phyloP scores from a whole-genome alignment of 2,113 vertebrate genomes.

The Grallaria varia region DNA sequence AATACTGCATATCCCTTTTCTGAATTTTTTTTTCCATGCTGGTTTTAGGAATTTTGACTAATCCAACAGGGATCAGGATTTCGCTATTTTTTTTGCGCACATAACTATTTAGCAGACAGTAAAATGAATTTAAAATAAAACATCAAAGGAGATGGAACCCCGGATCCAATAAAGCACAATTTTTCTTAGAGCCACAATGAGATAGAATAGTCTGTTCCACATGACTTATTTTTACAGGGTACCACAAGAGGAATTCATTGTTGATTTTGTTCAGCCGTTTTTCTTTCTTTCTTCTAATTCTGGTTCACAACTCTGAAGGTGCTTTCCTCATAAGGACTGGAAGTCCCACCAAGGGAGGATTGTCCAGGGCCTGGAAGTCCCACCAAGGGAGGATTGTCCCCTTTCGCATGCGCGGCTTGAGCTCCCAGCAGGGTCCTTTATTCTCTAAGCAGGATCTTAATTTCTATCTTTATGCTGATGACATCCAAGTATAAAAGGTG shows the following conservation, averaged over 20 bases:
- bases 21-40: background rate
- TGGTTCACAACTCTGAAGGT: background rate
- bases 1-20: background rate
- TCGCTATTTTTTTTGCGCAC: background rate
- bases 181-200: background rate
- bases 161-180: background rate
- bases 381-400: background rate
- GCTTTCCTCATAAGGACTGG: background rate
- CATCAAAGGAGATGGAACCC: background rate
- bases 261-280: background rate
- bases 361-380: background rate
- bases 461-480: conserved; percentile 32
- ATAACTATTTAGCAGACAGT: background rate
- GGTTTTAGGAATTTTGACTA: background rate
- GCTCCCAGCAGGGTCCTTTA: background rate
- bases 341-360: background rate
- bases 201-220: rapidly evolving
- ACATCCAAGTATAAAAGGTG: conserved; percentile 24
- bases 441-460: background rate
- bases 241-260: background rate
- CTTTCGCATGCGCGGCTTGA: background rate
- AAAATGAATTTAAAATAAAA: background rate
- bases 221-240: background rate
- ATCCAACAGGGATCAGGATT: background rate
- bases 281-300: background rate